Evolutionary conservation across 2,113 vertebrate genomes (phyloP).

Genomic region (Phrynocephalus versicolor): DNA sequence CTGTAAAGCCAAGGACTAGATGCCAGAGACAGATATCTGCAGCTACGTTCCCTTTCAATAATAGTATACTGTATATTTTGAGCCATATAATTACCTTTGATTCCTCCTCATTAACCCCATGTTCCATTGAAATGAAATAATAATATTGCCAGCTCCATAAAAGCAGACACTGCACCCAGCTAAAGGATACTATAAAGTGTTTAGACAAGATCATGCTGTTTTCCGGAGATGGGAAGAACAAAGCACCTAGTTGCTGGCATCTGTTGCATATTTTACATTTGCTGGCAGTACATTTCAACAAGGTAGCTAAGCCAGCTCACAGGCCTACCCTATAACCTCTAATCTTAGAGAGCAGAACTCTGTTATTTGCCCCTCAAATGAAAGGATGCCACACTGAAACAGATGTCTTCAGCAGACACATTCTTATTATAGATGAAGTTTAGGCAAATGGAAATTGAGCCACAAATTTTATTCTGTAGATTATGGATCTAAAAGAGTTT

Average conservation of each 20-base stretch:
- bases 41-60: constrained; percentile 45
- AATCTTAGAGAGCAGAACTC: constrained; percentile 81
- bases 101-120: constrained; percentile 64
- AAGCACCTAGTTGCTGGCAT: constrained; percentile 56
- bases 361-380: constrained; percentile 84
- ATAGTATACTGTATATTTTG: constrained; percentile 57
- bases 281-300: constrained; percentile 71
- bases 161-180: constrained; percentile 69
- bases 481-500: constrained; percentile 69
- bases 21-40: constrained; percentile 39
- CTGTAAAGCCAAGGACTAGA: constrained; percentile 10
- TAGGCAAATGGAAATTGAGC: constrained; percentile 80
- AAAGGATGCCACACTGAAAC: constrained; percentile 77
- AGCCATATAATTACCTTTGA: constrained; percentile 71
- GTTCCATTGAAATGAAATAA: constrained; percentile 70
- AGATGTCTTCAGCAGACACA: constrained; percentile 77
- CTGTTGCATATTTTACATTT: constrained; percentile 68
- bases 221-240: constrained; percentile 24
- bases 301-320: constrained; percentile 71
- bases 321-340: constrained; percentile 75
- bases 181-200: constrained; percentile 71
- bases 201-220: constrained; percentile 64
- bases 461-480: constrained; percentile 73
- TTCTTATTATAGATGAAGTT: constrained; percentile 75
- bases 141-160: constrained; percentile 72